phyloP scores from a whole-genome alignment of 2,888 invertebrate species.

The Phalera bucephala region DNA sequence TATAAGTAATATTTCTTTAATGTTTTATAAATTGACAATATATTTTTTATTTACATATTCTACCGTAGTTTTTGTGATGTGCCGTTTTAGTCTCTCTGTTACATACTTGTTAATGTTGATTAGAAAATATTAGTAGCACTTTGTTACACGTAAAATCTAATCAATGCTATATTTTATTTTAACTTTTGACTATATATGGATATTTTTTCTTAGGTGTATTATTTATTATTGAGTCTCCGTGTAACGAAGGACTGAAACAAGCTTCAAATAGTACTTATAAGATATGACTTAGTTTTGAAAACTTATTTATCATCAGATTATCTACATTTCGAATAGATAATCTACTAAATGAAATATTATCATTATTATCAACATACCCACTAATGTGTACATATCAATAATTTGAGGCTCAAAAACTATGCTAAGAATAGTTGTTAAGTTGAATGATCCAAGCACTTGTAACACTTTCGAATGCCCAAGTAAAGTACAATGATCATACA shows the following conservation, averaged over 20 bases:
- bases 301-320: slow-evolving; percentile 22
- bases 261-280: slow-evolving; percentile 44
- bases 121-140: slow-evolving; percentile 39
- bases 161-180: slow-evolving; percentile 56
- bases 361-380: too few species aligned
- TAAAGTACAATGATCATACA: slow-evolving; percentile 70
- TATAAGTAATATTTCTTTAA: slow-evolving; percentile 5
- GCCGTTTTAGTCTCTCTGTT: slow-evolving; percentile 45
- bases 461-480: slow-evolving; percentile 74
- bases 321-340: slow-evolving; percentile 27
- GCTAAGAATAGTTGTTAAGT: slow-evolving; percentile 54
- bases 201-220: slow-evolving; percentile 51
- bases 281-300: slow-evolving; percentile 26
- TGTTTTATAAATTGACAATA: too few species aligned
- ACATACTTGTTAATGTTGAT: slow-evolving; percentile 42
- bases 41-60: slow-evolving; percentile 1
- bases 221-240: slow-evolving; percentile 26
- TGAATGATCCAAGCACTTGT: slow-evolving; percentile 45
- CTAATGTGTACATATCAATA: slow-evolving; percentile 61
- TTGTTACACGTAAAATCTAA: slow-evolving; percentile 42
- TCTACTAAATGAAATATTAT: slow-evolving; percentile 11
- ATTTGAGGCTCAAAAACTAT: slow-evolving; percentile 58
- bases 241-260: slow-evolving; percentile 56
- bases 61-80: slow-evolving; percentile 26
- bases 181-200: slow-evolving; percentile 58